Evolutionary conservation across 1,140 invertebrate genomes (phyloP).

Genomic region (Heliconius congener): DNA sequence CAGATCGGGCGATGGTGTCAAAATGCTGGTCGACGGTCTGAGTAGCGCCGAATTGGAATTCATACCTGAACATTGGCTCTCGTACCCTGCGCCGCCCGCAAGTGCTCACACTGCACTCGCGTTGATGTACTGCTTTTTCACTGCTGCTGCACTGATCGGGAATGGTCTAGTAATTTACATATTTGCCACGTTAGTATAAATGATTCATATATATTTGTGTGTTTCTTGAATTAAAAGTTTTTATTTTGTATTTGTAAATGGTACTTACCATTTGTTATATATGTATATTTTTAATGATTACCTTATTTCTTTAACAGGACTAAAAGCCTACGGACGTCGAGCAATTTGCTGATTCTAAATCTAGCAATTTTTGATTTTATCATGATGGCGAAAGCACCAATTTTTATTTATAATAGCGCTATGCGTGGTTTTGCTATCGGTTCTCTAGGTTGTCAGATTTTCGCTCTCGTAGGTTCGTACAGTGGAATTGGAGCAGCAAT

Average conservation of each 20-base stretch:
- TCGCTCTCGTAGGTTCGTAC: constrained; percentile 88
- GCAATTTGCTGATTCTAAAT: constrained; percentile 94
- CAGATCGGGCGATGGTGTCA: constrained; percentile 52
- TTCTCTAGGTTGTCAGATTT: constrained; percentile 88
- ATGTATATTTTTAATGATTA: neutral
- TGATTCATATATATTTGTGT: neutral
- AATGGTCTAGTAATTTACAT: constrained; percentile 95
- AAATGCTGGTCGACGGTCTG: constrained; percentile 89
- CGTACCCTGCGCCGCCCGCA: constrained; percentile 89
- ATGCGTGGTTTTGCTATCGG: constrained; percentile 89
- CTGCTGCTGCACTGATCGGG: constrained; percentile 88
- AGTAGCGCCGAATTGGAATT: constrained; percentile 87
- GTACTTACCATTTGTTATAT: neutral
- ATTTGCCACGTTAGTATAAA: constrained; percentile 87
- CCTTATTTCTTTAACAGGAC: constrained; percentile 81
- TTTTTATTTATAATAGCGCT: constrained; percentile 94
- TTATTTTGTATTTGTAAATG: too few species aligned
- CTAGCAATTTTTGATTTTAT: constrained; percentile 92
- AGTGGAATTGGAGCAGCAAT: constrained; percentile 90
- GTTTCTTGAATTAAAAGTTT: too few species aligned
- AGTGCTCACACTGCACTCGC: constrained; percentile 91
- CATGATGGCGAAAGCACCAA: constrained; percentile 93
- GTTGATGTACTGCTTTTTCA: constrained; percentile 90
- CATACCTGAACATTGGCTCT: constrained; percentile 92
- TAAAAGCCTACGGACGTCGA: constrained; percentile 91